Evolutionary conservation across 2,888 invertebrate species (phyloP), one percentile per base, ranked within the genome.

Genomic region (Apodemia duryi): DNA sequence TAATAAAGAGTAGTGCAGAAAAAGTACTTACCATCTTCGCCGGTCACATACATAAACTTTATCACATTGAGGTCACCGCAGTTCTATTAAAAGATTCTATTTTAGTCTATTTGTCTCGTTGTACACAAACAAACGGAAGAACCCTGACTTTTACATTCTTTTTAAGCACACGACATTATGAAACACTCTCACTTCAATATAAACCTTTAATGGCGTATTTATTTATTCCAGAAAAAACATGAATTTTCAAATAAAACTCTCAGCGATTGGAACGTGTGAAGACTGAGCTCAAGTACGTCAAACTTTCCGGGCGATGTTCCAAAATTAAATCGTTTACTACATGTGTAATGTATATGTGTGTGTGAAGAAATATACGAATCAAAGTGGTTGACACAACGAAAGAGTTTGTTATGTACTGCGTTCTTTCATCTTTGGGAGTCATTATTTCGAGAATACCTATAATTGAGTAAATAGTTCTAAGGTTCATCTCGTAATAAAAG

Each of bases 21-120:
- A 72, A 73, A 77, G 74, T 80, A 84, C 90, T 88, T 83, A 90
- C 91, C 88, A 81, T 80, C 76, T 73, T 76, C 75, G 74, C 74
- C 73, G 69, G 65, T 64, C 71, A 71, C 76, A 77, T 74, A 75
- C 76, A 78, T 80, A 75, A 80, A 77, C 77, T 81, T 77, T 77
- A 78, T 77, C 76, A 74, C 77, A 84, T 81, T 82, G 81, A 83
- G 83, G 85, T 83, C 85, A 81, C 74, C 77, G 76, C 76, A 77
- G 75, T 77, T 86, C 87, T 89, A 89, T 83, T 87, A 85, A 85
- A 87, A 88, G 86, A 90, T 81, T 90, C 91, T 91, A 91, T 91
- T 90, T 88, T 76, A 68, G 81, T 79, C 77, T 69, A 75, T 74
- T 73, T 78, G 72, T 74, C 75, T 73, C 75, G 73, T 74, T 69